Percentiles rank a stretch among this genome's conserved stretches.
phyloP scores from a whole-genome alignment of 2,113 vertebrate species.

The Lophius piscatorius region DNA sequence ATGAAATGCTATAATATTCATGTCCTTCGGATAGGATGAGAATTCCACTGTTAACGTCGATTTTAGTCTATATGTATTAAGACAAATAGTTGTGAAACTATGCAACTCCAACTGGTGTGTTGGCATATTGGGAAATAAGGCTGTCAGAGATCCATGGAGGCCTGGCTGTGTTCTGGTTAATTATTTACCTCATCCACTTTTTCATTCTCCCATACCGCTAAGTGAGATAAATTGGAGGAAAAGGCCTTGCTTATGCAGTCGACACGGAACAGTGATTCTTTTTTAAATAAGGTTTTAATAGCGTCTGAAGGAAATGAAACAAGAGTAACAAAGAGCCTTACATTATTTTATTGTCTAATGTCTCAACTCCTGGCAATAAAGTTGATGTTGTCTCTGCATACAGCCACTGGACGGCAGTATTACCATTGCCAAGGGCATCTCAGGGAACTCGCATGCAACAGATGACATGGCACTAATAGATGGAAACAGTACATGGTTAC shows the following conservation, averaged over 20 bases:
- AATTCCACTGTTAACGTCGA: no score
- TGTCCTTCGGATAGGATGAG: no score
- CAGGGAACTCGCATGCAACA: neutral
- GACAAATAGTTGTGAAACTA: neutral
- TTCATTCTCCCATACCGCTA: conserved; percentile 1
- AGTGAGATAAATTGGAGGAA: conserved; percentile 9
- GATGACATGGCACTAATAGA: neutral
- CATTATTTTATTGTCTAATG: conserved; percentile 15
- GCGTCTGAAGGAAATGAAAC: conserved; percentile 16
- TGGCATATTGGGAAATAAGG: neutral
- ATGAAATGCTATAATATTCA: no score
- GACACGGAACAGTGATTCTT: conserved; percentile 13
- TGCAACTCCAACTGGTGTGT: neutral
- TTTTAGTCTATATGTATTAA: no score
- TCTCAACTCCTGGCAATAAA: conserved; percentile 21
- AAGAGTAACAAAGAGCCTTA: conserved; percentile 31
- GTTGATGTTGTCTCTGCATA: neutral
- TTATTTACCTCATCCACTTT: conserved; percentile 38
- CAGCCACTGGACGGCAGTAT: conserved; percentile 36
- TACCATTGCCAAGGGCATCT: neutral
- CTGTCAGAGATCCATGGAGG: conserved; percentile 5
- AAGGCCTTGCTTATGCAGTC: conserved; percentile 9
- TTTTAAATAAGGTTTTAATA: conserved; percentile 28
- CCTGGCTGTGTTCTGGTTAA: conserved; percentile 20
- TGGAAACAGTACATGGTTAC: neutral